These are phyloP conservation scores for Globia sparganii DNA, from an alignment of 2,888 invertebrate species.

Conservation along the genomic window DNA sequence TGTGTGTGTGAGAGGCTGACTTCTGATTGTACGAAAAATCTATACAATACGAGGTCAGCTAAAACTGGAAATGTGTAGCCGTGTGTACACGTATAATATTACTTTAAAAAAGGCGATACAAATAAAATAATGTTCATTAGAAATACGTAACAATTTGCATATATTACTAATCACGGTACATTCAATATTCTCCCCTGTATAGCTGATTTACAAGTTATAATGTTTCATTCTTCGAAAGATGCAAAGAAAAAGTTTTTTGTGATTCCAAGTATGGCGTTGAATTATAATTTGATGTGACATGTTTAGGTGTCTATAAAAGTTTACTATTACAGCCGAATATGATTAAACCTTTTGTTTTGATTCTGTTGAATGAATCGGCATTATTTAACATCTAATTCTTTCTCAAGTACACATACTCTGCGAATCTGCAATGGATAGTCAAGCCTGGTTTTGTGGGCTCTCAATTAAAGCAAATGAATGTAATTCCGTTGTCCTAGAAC, in stretches of 20 bases:
- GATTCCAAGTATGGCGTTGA: background rate
- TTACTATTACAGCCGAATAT: background rate
- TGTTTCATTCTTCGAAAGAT: slow-evolving; percentile 18
- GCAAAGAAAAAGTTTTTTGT: slow-evolving; percentile 2
- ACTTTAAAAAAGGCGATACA: background rate
- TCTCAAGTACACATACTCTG: background rate
- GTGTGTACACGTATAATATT: no score
- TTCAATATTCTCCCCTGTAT: slow-evolving; percentile 64
- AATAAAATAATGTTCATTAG: slow-evolving; percentile 42
- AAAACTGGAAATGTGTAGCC: no score
- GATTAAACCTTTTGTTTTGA: background rate
- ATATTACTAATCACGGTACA: slow-evolving; percentile 77
- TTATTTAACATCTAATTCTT: no score
- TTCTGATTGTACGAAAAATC: no score
- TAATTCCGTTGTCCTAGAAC: background rate
- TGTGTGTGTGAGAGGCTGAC: no score
- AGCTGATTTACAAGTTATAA: slow-evolving; percentile 19
- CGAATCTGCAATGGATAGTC: background rate
- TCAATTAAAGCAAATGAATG: background rate
- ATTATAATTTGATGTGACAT: background rate
- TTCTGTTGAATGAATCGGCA: no score
- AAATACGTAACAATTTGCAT: slow-evolving; percentile 73
- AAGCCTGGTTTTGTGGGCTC: background rate
- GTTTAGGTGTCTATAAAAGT: background rate
- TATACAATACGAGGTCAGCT: no score